These are phyloP conservation scores for Ptychadena robeensis DNA, from an alignment of 2,797 vertebrate species.

Conservation along the genomic window DNA sequence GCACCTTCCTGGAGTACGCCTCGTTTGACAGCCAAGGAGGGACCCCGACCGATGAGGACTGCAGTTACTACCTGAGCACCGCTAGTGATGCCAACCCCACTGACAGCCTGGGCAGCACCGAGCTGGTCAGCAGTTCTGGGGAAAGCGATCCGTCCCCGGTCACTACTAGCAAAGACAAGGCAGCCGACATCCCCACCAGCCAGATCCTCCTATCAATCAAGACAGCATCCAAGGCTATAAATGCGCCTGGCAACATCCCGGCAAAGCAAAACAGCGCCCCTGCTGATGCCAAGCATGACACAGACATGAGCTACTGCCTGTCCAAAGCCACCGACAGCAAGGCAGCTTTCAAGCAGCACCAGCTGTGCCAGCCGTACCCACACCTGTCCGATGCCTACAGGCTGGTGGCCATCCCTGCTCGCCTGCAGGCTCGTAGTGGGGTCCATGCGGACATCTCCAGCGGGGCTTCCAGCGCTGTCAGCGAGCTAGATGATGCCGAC, in stretches of 20 bases:
- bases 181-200: conserved; percentile 66
- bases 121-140: conserved; percentile 79
- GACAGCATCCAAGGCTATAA: conserved; percentile 83
- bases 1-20: conserved; percentile 94
- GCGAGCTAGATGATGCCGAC: conserved; percentile 95
- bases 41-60: conserved; percentile 70
- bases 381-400: conserved; percentile 10
- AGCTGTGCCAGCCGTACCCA: conserved; percentile 53
- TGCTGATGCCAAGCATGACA: conserved; percentile 78
- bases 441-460: conserved; percentile 89
- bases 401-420: conserved; percentile 87
- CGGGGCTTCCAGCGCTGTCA: conserved; percentile 93
- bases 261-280: conserved; percentile 76
- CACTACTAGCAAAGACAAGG: conserved; percentile 65
- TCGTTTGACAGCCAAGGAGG: conserved; percentile 86
- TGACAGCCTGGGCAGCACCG: conserved; percentile 70
- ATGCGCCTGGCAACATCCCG: conserved; percentile 77
- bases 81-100: conserved; percentile 66
- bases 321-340: conserved; percentile 79
- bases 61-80: conserved; percentile 68
- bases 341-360: conserved; percentile 74
- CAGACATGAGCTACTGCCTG: conserved; percentile 84
- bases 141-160: conserved; percentile 77
- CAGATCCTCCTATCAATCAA: conserved; percentile 90
- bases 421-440: conserved; percentile 83